These are phyloP conservation scores for Dasysyrphus albostriatus DNA, from an alignment of 2,888 invertebrate genomes.

Conservation along the genomic window DNA sequence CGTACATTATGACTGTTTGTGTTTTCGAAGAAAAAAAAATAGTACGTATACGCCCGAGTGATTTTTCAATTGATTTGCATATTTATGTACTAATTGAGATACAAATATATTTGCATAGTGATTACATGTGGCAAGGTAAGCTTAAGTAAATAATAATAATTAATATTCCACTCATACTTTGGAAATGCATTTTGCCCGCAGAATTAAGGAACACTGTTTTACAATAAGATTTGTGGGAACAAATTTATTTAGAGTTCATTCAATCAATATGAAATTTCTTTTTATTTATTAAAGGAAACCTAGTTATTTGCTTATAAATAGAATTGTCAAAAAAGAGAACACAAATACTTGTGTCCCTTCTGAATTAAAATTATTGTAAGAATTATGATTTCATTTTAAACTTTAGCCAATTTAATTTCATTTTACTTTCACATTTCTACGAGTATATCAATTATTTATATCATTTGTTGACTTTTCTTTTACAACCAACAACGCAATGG, in stretches of 20 bases:
- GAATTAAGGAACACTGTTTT: too few species aligned
- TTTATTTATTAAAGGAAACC: neutral
- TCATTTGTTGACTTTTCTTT: neutral
- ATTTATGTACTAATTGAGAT: too few species aligned
- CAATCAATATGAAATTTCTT: too few species aligned
- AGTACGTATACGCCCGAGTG: constrained; percentile 39
- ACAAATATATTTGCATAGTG: too few species aligned
- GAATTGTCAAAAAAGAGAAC: neutral
- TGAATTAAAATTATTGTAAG: neutral
- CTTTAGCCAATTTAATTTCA: neutral
- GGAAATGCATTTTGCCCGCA: too few species aligned
- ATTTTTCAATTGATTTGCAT: neutral
- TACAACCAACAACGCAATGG: neutral
- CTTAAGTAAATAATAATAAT: too few species aligned
- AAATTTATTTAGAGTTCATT: too few species aligned
- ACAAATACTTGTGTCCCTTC: neutral
- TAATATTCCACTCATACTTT: too few species aligned
- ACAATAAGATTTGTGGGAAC: too few species aligned
- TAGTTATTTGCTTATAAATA: neutral
- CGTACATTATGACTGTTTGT: neutral
- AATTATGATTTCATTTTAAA: neutral
- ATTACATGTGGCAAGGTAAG: too few species aligned
- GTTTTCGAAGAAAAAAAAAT: neutral
- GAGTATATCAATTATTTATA: neutral
- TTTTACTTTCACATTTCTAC: neutral